Evolutionary conservation across 1,140 invertebrate genomes (phyloP).

Genomic region (Tribolium castaneum): DNA sequence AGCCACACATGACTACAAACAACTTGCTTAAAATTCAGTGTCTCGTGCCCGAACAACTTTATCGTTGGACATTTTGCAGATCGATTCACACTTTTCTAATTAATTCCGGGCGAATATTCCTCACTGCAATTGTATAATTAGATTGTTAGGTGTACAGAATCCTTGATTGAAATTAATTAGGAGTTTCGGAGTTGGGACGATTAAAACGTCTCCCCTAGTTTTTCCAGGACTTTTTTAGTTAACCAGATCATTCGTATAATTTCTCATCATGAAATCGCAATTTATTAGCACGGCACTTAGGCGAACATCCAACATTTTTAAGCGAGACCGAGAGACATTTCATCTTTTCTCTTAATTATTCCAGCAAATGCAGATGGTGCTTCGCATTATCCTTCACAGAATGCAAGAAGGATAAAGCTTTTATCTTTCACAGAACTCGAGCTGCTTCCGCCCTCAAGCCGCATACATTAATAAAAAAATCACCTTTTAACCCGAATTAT

Average conservation of each 20-base stretch:
- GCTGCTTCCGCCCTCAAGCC: not conserved
- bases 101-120: not conserved
- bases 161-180: conserved; percentile 11
- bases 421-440: conserved; percentile 5
- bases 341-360: conserved; percentile 30
- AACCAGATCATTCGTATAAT: conserved; percentile 19
- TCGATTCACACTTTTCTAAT: not conserved
- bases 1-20: not conserved
- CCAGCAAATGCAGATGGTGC: conserved; percentile 21
- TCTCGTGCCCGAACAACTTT: not conserved
- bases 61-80: not conserved
- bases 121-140: conserved; percentile 2
- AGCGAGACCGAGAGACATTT: conserved; percentile 12
- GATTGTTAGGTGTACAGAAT: not conserved
- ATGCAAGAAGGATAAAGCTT: conserved; percentile 25
- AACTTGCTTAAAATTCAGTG: conserved; percentile 9
- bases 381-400: conserved; percentile 25
- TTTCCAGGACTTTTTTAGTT: not conserved
- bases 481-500: conserved; percentile 12
- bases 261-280: conserved; percentile 11
- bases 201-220: not conserved
- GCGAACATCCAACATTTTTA: not conserved
- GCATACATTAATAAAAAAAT: conserved; percentile 26
- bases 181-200: not conserved
- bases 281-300: conserved; percentile 7